Percentiles rank a stretch among this genome's conserved stretches.
phyloP scores from a whole-genome alignment of 2,797 vertebrate genomes.

The Sitta carolinensis region DNA sequence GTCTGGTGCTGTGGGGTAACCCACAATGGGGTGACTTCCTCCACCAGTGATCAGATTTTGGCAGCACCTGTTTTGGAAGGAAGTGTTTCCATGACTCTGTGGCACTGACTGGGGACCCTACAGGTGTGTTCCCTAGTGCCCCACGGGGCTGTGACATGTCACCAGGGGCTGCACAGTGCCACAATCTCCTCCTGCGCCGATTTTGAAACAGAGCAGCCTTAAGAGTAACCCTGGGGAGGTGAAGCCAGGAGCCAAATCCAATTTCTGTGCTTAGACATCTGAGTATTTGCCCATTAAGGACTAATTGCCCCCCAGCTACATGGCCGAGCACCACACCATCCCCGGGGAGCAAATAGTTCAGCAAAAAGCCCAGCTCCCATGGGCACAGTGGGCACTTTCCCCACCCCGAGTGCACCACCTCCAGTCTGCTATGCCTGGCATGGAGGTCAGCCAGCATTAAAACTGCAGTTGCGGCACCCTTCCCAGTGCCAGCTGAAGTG shows the following conservation, averaged over 20 bases:
- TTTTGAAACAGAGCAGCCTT: background rate
- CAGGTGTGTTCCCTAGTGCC: background rate
- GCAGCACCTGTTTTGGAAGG: background rate
- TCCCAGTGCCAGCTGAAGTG: rapidly evolving
- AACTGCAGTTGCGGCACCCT: background rate
- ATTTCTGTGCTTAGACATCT: background rate
- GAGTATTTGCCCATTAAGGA: background rate
- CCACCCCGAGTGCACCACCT: rapidly evolving
- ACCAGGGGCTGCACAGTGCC: background rate
- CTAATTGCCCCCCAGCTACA: background rate
- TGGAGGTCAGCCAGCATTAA: background rate
- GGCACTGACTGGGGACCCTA: background rate
- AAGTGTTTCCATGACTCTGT: background rate
- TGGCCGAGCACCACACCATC: rapidly evolving
- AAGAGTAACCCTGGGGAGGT: background rate
- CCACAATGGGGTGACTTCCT: background rate
- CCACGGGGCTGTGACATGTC: rapidly evolving
- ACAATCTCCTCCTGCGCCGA: background rate
- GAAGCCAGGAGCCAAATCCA: rapidly evolving
- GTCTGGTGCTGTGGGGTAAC: background rate
- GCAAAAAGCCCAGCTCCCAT: background rate
- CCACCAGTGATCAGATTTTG: rapidly evolving
- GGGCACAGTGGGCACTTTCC: background rate
- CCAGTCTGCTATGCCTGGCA: rapidly evolving
- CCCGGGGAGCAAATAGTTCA: background rate